A percentile compares a stretch with the other conserved stretches of the same genome.
These are phyloP conservation scores for Drosophila ohnishii DNA, from an alignment of 1,140 invertebrate genomes.

Conservation along the genomic window DNA sequence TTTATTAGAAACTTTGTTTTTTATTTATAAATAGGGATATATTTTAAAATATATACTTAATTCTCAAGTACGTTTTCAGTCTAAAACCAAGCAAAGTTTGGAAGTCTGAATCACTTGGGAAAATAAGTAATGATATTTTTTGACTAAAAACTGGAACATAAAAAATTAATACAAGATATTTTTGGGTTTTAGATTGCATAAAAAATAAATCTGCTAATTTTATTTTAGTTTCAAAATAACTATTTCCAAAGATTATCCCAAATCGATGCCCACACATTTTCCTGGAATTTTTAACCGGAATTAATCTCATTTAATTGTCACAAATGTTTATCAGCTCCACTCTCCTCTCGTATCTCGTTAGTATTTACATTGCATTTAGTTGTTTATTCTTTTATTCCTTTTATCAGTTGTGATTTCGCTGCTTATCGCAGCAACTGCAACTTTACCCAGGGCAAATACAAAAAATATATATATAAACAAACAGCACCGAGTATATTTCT, in stretches of 20 bases:
- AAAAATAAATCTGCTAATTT: neutral
- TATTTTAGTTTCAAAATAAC: no score
- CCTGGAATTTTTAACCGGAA: neutral
- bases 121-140: neutral
- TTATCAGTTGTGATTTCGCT: constrained; percentile 69
- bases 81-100: no score
- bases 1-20: neutral
- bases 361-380: constrained; percentile 49
- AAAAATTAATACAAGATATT: neutral
- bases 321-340: constrained; percentile 11
- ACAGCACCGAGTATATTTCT: neutral
- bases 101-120: no score
- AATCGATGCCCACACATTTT: neutral
- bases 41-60: no score
- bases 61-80: no score
- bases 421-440: constrained; percentile 71
- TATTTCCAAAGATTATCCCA: neutral
- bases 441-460: constrained; percentile 44
- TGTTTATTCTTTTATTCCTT: constrained; percentile 42
- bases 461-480: constrained; percentile 7
- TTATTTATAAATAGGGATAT: no score
- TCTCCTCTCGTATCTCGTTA: constrained; percentile 14
- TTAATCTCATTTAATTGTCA: constrained; percentile 43
- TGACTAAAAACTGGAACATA: neutral
- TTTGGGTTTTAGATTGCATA: neutral